Base-by-base conservation (phyloP, 1,140 invertebrate species). In the Calephelis nemesis region DNA sequence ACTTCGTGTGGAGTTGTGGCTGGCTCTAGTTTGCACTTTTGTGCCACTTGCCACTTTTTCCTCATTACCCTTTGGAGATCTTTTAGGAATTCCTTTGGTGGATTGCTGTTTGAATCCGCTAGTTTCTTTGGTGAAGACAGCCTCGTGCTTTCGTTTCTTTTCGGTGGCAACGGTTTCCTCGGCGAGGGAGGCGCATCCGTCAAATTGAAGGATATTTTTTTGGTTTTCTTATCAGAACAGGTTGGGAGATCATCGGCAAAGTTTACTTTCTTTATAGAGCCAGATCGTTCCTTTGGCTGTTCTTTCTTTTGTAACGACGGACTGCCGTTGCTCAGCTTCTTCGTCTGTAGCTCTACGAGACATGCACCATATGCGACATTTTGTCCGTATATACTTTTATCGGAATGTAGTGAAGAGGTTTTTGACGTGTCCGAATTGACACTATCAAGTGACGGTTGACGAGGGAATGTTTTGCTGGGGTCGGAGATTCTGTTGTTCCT, bases 31-130 rank as follows among this genome's bases (percentile, higher is more conserved):
- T 97, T 97, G 81, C 97, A 98, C 78, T 98, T 98, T 74, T 98
- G 97, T 0, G 97, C 96, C 1, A 97, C 96, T 82, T 98, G 96
- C 97, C 97, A 98, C 79, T 98, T 98, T 75, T 98, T 98, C 62
- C 96, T 94, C 96, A 98, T 98, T 0, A 98, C 97, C 60, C 97
- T 92, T 75, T 98, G 97, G 7, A 98, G 91, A 87, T 98, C 97
- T 81, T 95, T 95, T 8, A 98, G 90, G 77, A 98, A 98, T 58
- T 96, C 96, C 5, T 94, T 94, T 0, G 97, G 96, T 2, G 97
- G 96, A 76, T 96, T 95, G 67, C 94, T 94, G 45, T 93, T 93
- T 0, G 95, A 95, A 39, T 95, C 94, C 0, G 94, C 93, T 13
- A 96, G 90, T 71, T 96, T 96, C 74, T 96, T 96, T 0, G 96